phyloP scores from a whole-genome alignment of 2,797 vertebrate genomes.

The Melanotaenia boesemani region DNA sequence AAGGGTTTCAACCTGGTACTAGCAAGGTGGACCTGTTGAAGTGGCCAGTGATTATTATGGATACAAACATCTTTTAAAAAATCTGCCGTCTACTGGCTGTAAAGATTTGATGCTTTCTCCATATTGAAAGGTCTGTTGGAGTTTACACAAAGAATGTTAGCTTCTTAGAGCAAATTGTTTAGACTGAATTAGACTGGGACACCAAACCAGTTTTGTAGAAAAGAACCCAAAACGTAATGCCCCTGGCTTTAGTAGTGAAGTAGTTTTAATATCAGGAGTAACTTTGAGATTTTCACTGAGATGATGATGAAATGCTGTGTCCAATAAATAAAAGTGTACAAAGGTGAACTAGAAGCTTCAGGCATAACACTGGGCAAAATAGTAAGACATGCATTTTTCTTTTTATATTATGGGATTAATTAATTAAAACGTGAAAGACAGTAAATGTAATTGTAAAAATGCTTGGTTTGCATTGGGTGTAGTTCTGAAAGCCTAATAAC shows the following conservation, averaged over 20 bases:
- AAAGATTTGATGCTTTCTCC: not conserved
- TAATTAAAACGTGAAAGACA: not conserved
- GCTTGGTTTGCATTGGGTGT: not conserved
- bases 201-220: too few relatives aligned
- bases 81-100: not conserved
- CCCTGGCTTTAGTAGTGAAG: not conserved
- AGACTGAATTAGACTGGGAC: too few relatives aligned
- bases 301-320: conserved; percentile 32
- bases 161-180: too few relatives aligned
- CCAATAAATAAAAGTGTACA: conserved; percentile 16
- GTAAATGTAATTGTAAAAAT: not conserved
- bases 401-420: not conserved
- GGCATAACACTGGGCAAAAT: conserved; percentile 8
- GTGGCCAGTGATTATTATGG: too few relatives aligned
- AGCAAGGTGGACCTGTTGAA: too few relatives aligned
- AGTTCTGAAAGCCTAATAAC: not conserved
- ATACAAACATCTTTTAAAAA: too few relatives aligned
- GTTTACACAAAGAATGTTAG: too few relatives aligned
- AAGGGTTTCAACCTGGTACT: too few relatives aligned
- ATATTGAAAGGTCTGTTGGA: not conserved
- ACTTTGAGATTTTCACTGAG: conserved; percentile 15
- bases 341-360: conserved; percentile 23
- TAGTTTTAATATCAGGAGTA: conserved; percentile 1
- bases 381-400: conserved; percentile 24
- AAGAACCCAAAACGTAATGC: not conserved